Percentiles rank a stretch among this genome's conserved stretches.
phyloP scores from a whole-genome alignment of 92 coral and sea anemone genomes.

The Bergia puertoricense region DNA sequence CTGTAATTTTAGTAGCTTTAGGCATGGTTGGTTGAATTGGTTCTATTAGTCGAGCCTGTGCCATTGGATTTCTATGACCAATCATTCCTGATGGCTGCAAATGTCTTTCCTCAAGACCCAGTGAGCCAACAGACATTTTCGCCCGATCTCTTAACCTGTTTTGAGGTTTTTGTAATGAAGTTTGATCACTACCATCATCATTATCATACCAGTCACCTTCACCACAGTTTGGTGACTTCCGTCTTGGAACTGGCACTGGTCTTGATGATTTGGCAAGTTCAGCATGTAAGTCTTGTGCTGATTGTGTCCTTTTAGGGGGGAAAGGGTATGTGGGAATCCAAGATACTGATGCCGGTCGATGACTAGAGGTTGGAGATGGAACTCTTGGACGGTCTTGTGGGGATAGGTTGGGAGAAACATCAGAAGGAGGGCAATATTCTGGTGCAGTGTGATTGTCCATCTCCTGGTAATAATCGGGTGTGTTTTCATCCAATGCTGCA shows the following conservation, averaged over 20 bases:
- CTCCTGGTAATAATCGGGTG: background rate
- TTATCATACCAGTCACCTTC: slow-evolving; percentile 32
- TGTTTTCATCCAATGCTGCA: background rate
- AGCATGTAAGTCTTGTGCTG: background rate
- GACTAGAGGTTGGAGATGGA: slow-evolving; percentile 20
- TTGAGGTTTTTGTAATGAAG: background rate
- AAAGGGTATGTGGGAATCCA: background rate
- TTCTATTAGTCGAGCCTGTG: slow-evolving; percentile 31
- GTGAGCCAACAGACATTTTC: slow-evolving; percentile 29
- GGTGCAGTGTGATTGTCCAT: background rate
- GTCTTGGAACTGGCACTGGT: slow-evolving; percentile 5
- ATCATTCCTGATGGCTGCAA: slow-evolving; percentile 1
- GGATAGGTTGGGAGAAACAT: background rate
- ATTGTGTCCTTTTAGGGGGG: slow-evolving; percentile 13
- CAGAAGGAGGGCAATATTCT: slow-evolving; percentile 16
- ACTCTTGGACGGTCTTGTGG: slow-evolving; percentile 14
- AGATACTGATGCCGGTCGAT: slow-evolving; percentile 3
- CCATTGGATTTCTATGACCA: background rate
- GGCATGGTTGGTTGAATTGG: slow-evolving; percentile 26
- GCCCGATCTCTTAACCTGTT: background rate
- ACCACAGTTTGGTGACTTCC: background rate
- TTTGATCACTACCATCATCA: slow-evolving; percentile 12
- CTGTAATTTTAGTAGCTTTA: background rate
- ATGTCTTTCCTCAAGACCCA: slow-evolving; percentile 20
- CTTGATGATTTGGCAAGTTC: background rate